Percentiles rank a stretch among this genome's conserved stretches.
Conservation (phyloP, 2,797 vertebrate genomes). For the Artibeus jamaicensis region DNA sequence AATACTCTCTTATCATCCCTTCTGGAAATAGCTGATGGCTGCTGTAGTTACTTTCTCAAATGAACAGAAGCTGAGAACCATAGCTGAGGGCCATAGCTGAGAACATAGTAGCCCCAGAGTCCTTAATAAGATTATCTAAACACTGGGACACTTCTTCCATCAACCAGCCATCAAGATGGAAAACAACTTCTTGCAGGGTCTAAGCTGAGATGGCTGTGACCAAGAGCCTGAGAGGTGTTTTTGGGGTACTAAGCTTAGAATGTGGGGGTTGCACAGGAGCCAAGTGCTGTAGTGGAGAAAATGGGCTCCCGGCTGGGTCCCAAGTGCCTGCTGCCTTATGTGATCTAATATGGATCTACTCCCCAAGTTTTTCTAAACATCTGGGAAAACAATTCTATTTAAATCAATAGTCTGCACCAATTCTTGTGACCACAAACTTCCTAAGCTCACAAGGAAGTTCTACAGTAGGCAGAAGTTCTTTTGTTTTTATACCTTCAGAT, state of each 20-base stretch:
- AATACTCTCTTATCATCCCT: not conserved
- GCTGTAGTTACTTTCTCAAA: not conserved
- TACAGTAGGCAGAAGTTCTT: not conserved
- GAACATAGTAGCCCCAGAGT: not conserved
- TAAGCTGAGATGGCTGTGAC: not conserved
- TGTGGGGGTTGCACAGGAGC: not conserved
- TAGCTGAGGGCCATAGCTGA: not conserved
- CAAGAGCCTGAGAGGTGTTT: not conserved
- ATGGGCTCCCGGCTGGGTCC: not conserved
- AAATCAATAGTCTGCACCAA: not conserved
- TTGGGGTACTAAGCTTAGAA: not conserved
- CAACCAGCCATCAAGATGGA: not conserved
- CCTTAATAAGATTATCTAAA: not conserved
- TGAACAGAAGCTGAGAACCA: not conserved
- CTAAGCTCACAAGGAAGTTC: not conserved
- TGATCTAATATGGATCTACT: not conserved
- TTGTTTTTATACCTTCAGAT: not conserved
- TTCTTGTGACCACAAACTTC: not conserved
- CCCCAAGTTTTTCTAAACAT: not conserved
- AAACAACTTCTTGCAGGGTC: not conserved
- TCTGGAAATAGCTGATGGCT: not conserved
- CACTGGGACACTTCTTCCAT: not conserved
- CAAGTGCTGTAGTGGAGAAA: not conserved
- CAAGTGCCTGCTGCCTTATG: not conserved
- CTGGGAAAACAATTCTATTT: not conserved